Evolutionary conservation across 2,113 vertebrate genomes (phyloP), one percentile per base, ranked within the genome.

Genomic region (Eira barbara): DNA sequence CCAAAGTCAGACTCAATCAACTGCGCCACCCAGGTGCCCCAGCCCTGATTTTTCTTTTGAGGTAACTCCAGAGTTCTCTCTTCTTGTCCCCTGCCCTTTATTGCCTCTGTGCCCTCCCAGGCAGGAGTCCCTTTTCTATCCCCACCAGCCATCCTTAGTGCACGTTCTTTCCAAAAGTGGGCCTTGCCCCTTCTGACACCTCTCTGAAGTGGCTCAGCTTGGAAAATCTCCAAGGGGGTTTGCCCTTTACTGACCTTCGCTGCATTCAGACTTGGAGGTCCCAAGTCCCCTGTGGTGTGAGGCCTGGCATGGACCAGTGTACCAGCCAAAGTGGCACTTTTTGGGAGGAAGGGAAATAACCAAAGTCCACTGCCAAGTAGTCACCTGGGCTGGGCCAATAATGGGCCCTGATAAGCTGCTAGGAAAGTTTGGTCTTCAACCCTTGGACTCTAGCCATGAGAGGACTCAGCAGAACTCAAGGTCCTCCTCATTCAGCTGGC

Each of bases 311-410:
- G 25, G 49, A 78, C 47, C 0, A 57, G 15, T 42, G 71, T 94
- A 8, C 25, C 79, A 39, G 71, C 52, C 71, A 71, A 92, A 42
- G 42, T 94, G 95, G 71, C 42, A 94, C 36, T 93, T 96, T 36
- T 86, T 80, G 80, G 63, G 34, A 52, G 47, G 29, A 79, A 47
- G 76, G 17, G 27, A 47, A 61, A 94, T 65, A 93, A 61, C 20
- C 39, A 96, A 98, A 97, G 97, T 98, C 69, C 97, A 95, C 47
- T 97, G 95, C 21, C 96, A 97, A 92, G 80, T 88, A 83, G 84
- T 92, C 97, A 97, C 74, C 81, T 93, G 96, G 74, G 93, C 49
- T 97, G 88, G 95, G 89, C 79, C 84, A 83, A 31, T 27, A 93
- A 73, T 91, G 5, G 31, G 10, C 73, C 61, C 87, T 94, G 96